Evolutionary conservation across 2,113 vertebrate genomes (phyloP).

Genomic region (Xiphophorus maculatus): DNA sequence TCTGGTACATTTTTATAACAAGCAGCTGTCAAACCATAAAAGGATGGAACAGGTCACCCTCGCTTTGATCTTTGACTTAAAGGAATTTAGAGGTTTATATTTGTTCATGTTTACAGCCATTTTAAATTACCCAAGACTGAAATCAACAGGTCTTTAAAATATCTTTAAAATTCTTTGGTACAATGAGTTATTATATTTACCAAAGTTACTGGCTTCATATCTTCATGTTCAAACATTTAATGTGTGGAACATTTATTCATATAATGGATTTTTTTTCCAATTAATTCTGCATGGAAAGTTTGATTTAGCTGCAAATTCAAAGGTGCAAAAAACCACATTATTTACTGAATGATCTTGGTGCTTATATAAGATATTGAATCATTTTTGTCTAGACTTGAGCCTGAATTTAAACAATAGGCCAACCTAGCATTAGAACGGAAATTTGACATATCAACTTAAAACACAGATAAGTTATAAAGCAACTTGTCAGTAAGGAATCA

Average conservation of each 20-base stretch:
- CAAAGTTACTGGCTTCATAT: too few relatives aligned
- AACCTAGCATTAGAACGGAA: background rate
- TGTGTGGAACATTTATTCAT: too few relatives aligned
- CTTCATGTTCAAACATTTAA: too few relatives aligned
- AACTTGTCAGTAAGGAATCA: background rate
- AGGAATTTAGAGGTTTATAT: background rate
- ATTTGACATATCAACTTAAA: background rate
- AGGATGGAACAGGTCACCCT: background rate
- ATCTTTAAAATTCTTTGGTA: too few relatives aligned
- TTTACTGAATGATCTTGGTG: too few relatives aligned
- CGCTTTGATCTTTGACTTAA: background rate
- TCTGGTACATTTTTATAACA: conserved; percentile 7
- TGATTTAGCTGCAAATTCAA: too few relatives aligned
- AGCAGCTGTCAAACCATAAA: background rate
- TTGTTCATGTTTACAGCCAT: background rate
- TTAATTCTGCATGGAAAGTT: too few relatives aligned
- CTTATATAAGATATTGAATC: background rate
- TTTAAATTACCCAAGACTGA: background rate
- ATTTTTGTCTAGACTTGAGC: background rate
- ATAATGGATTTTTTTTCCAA: too few relatives aligned
- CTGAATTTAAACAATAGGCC: background rate
- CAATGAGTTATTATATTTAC: too few relatives aligned
- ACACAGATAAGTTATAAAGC: background rate
- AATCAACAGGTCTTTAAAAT: too few relatives aligned
- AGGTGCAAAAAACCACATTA: too few relatives aligned